phyloP scores from a whole-genome alignment of 2,797 vertebrate genomes.

The Platalea minor region DNA sequence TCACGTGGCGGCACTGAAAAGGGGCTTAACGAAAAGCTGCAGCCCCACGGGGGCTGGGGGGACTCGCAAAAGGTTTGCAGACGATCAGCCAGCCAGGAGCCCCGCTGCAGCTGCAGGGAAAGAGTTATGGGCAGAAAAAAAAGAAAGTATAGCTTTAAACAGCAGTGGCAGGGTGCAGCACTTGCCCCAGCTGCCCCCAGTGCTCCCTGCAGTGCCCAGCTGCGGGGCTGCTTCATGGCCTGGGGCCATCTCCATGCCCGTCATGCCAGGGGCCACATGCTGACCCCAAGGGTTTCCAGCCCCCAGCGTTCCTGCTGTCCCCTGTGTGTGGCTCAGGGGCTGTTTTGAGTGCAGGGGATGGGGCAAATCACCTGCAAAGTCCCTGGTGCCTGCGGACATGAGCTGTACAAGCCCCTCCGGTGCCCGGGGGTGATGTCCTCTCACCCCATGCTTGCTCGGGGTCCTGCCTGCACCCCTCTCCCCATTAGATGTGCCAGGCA shows the following conservation, averaged over 20 bases:
- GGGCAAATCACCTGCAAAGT: background rate
- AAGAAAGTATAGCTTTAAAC: background rate
- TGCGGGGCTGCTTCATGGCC: background rate
- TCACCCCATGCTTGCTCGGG: background rate
- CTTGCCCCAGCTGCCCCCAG: background rate
- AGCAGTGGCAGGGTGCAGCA: background rate
- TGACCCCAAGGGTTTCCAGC: background rate
- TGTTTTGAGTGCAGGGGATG: background rate
- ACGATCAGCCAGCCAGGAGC: background rate
- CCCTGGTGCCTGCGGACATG: fast-evolving
- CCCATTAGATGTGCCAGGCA: background rate
- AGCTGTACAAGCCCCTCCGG: fast-evolving
- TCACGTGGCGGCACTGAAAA: background rate
- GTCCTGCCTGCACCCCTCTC: background rate
- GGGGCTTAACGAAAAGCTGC: background rate
- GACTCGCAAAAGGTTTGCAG: background rate
- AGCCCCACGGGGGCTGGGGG: background rate
- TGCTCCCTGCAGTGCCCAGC: background rate
- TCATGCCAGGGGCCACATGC: fast-evolving
- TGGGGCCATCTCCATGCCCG: background rate
- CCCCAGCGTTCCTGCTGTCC: background rate
- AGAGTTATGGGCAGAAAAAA: background rate
- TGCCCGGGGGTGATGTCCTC: background rate
- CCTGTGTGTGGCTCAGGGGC: background rate
- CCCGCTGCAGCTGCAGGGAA: background rate